Evolutionary conservation across 2,888 invertebrate species (phyloP).

Genomic region (Cheilosia pagana): DNA sequence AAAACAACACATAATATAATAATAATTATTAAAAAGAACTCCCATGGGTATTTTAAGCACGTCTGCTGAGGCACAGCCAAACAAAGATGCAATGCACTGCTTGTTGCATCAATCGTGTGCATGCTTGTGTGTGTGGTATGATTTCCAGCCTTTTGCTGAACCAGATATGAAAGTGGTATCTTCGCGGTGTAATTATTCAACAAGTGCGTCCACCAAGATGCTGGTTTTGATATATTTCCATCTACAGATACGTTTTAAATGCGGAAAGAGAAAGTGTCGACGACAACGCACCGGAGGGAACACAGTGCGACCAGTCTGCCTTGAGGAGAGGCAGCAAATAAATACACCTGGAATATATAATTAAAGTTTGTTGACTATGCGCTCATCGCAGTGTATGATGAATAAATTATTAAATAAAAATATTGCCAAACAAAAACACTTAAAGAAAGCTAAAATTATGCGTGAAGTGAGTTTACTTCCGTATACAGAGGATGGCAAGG

Average conservation of each 20-base stretch:
- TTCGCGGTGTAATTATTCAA: constrained; percentile 48
- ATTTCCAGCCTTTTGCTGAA: constrained; percentile 30
- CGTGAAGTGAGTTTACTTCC: too few species aligned
- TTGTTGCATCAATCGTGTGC: constrained; percentile 33
- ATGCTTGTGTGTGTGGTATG: constrained; percentile 15
- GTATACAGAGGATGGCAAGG: too few species aligned
- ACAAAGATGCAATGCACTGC: constrained; percentile 29
- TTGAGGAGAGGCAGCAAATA: constrained; percentile 3
- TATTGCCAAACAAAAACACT: neutral
- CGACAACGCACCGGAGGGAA: neutral
- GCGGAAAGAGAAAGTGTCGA: constrained; percentile 58
- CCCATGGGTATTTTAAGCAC: constrained; percentile 17
- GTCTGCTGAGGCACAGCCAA: constrained; percentile 4
- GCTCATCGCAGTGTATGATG: neutral
- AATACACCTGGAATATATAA: neutral
- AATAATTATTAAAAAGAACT: constrained; percentile 38
- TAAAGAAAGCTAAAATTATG: neutral
- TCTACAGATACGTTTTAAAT: constrained; percentile 23
- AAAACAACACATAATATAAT: constrained; percentile 16
- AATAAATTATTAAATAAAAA: constrained; percentile 9
- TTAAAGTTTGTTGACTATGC: constrained; percentile 14
- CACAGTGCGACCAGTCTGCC: constrained; percentile 35
- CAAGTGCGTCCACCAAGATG: constrained; percentile 60
- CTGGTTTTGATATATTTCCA: constrained; percentile 29
- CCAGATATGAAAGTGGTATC: constrained; percentile 64